Base-by-base conservation (phyloP, 2,888 invertebrate genomes). In the Callyntrura guangdongensis region DNA sequence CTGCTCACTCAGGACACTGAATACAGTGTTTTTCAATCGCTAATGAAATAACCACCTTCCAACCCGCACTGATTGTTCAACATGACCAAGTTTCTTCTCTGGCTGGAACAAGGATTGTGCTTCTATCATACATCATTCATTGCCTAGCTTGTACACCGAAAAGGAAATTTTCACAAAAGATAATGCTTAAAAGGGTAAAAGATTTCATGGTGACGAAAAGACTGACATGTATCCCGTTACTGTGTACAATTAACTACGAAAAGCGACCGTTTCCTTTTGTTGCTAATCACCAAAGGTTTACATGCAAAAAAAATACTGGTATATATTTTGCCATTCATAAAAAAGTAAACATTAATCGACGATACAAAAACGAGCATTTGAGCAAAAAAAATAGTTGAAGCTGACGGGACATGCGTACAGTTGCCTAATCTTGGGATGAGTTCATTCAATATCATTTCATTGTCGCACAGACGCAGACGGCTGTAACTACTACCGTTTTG, bases 381-480 rank as follows among this genome's bases (percentile, higher is more conserved):
- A 36, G 27, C 61, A 36, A 67, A 6, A 67, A 27, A 36, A 67
- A 6, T 27, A 27, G 11, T 67, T 36, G 8, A 22, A 64, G 6
- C 14, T 11, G 64, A 25, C 25, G 11, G 8, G 36, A 36, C 36
- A 4, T 4, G 6, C 2, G 36, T 36, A 36, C 36, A 36, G 36
- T 6, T 36, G 3, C 6, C 6, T 6, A 36, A 11, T 61, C 61
- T 12, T 69, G n/a, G 36, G 36, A 36, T 17, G 17, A 45, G n/a
- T 69, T 9, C 45, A 69, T 36, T 45, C 69, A 64, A 69, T 69
- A 69, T 69, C 36, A 69, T 69, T 69, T 69, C 69, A 69, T 69
- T 69, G 69, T 69, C 69, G 17, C 45, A 45, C 36, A 53, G 3
- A 11, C 22, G 20, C 61, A 61, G 5, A 56, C n/a, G 0, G 22